Conservation (phyloP, 2,888 invertebrate species). For the Agelastica alni region DNA sequence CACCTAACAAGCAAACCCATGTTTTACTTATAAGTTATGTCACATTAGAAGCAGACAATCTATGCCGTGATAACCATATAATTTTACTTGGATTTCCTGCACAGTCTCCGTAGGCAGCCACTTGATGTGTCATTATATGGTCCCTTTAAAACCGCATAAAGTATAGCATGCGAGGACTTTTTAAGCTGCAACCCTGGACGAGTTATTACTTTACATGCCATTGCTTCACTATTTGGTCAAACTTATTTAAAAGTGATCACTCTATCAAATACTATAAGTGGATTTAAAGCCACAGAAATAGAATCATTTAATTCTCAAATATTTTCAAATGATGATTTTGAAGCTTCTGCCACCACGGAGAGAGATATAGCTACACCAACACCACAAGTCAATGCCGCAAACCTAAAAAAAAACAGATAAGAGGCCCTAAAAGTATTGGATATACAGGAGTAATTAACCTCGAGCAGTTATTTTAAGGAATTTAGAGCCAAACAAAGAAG, state of each 20-base stretch:
- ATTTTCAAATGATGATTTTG: not conserved
- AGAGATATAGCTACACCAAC: not conserved
- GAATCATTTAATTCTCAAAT: not conserved
- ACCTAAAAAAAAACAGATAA: not conserved
- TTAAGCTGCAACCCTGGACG: not conserved
- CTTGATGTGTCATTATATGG: not conserved
- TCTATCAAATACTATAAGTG: conserved; percentile 3
- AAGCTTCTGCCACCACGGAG: not conserved
- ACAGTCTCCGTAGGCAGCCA: not conserved
- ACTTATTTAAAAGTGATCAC: conserved; percentile 19
- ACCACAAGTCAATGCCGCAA: not conserved
- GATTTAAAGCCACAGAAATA: conserved; percentile 5
- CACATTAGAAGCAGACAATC: conserved; percentile 18
- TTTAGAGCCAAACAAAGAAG: conserved; percentile 3
- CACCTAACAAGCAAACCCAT: no score
- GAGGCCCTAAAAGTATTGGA: not conserved
- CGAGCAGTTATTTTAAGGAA: not conserved
- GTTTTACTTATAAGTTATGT: no score
- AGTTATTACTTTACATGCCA: conserved; percentile 19
- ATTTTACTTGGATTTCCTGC: conserved; percentile 13
- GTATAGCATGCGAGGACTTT: not conserved
- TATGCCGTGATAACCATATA: conserved; percentile 13
- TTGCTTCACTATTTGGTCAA: conserved; percentile 21
- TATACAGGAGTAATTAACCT: not conserved
- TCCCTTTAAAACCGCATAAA: not conserved